phyloP scores from a whole-genome alignment of 2,113 vertebrate genomes.

The Varanus salvator region DNA sequence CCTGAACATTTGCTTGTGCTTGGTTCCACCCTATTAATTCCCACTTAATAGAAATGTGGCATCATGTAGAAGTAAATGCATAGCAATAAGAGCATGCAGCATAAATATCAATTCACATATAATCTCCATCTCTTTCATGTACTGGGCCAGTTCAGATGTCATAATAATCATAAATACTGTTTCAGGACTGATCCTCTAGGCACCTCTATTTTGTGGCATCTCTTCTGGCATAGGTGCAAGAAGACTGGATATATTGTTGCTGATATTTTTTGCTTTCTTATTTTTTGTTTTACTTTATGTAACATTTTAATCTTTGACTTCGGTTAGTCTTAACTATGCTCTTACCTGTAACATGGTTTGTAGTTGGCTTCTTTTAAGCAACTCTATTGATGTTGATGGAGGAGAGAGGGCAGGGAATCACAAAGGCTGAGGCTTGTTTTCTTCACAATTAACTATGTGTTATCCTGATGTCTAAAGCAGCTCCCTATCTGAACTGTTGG shows the following conservation, averaged over 20 bases:
- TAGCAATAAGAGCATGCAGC: neutral
- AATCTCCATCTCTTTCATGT: neutral
- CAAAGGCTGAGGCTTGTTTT: too few relatives aligned
- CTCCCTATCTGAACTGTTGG: too few relatives aligned
- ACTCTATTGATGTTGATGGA: too few relatives aligned
- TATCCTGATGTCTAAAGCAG: too few relatives aligned
- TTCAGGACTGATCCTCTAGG: too few relatives aligned
- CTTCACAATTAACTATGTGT: too few relatives aligned
- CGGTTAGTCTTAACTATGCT: neutral
- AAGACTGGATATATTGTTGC: neutral
- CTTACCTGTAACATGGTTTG: too few relatives aligned
- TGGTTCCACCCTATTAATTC: conserved; percentile 8
- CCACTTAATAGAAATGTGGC: neutral
- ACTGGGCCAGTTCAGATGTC: neutral
- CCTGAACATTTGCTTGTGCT: neutral
- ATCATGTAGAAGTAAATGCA: neutral
- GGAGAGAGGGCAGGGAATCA: too few relatives aligned
- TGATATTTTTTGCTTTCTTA: too few relatives aligned
- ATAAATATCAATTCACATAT: neutral
- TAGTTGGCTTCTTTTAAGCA: too few relatives aligned
- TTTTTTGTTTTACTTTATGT: too few relatives aligned
- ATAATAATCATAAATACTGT: neutral
- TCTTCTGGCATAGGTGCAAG: neutral
- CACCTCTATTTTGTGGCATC: too few relatives aligned
- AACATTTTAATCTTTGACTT: neutral